Evolutionary conservation across 1,140 invertebrate genomes (phyloP).

Genomic region (Stegodyphus dumicola): DNA sequence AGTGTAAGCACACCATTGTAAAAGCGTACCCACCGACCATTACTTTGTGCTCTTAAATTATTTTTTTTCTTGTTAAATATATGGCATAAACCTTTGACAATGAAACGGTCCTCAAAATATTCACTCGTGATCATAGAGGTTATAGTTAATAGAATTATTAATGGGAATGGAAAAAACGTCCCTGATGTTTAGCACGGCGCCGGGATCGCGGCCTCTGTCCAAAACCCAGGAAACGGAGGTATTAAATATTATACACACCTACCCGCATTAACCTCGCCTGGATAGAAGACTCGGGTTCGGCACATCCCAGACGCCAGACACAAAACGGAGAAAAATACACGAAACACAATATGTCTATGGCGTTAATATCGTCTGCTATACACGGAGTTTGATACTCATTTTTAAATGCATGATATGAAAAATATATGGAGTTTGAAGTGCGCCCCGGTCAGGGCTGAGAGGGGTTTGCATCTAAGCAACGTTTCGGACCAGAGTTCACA

Average conservation of each 20-base stretch:
- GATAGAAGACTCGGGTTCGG: neutral
- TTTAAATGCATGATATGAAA: slow-evolving; percentile 61
- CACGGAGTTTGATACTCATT: slow-evolving; percentile 39
- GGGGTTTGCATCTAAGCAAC: slow-evolving; percentile 51
- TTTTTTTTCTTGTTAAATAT: slow-evolving; percentile 32
- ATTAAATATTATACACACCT: slow-evolving; percentile 60
- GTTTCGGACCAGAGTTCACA: slow-evolving; percentile 57
- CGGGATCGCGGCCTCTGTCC: neutral
- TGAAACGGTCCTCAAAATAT: slow-evolving; percentile 53
- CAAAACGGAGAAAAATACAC: slow-evolving; percentile 54
- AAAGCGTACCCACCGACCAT: neutral
- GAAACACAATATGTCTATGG: slow-evolving; percentile 58
- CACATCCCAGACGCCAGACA: slow-evolving; percentile 20
- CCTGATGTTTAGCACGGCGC: slow-evolving; percentile 38
- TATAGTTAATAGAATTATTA: slow-evolving; percentile 10
- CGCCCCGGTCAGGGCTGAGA: slow-evolving; percentile 24
- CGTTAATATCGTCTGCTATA: slow-evolving; percentile 38
- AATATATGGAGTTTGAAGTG: slow-evolving; percentile 58
- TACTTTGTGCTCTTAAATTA: slow-evolving; percentile 33
- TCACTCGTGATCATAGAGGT: slow-evolving; percentile 24
- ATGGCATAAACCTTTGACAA: slow-evolving; percentile 51
- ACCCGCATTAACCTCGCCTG: slow-evolving; percentile 47
- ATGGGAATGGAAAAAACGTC: slow-evolving; percentile 49
- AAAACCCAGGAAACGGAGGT: slow-evolving; percentile 28
- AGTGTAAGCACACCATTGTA: slow-evolving; percentile 10